Evolutionary conservation across 1,140 invertebrate species (phyloP), one percentile per base, ranked within the genome.

Genomic region (Limonius californicus): DNA sequence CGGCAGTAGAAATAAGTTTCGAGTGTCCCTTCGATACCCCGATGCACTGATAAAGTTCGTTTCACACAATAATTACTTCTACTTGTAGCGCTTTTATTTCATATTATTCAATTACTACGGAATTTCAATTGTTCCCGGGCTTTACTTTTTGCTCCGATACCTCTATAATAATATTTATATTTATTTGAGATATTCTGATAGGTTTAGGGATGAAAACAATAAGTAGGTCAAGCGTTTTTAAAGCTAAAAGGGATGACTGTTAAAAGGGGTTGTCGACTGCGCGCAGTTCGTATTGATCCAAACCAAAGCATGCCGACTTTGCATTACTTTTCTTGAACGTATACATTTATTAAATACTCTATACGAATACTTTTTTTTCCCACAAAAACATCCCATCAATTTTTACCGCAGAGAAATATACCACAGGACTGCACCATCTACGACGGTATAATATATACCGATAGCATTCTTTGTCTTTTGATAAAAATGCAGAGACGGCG

Each of bases 1-100:
- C 55, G 4, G 16, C 15, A 35, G 55, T 35, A 14, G 55, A 57
- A 57, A 57, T 43, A 57, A 57, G 55, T 57, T 19, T 42, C 12
- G 55, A 55, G 18, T 54, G 14, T 45, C 42, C n/a, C n/a, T 15
- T 2, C n/a, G n/a, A 45, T 18, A 3, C 14, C 2, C 42, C 42
- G 16, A n/a, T 15, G 16, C 45, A 50, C 9, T 19, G 16, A 50
- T 21, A 50, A 50, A 15, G n/a, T 45, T 6, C n/a, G 45, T 12
- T 18, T 19, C 19, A 8, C 19, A 50, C n/a, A 50, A 50, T 50
- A 50, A 19, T 50, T 18, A 50, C 16, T 50, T 50, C 45, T 50
- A 50, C 8, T 50, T 50, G 14, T 11, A 50, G 8, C 14, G 18
- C 45, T 9, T 50, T 39, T 39, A 50, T 18, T 50, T 50, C 16